These are phyloP conservation scores for Anser cygnoides DNA, from an alignment of 2,113 vertebrate species.

Conservation along the genomic window DNA sequence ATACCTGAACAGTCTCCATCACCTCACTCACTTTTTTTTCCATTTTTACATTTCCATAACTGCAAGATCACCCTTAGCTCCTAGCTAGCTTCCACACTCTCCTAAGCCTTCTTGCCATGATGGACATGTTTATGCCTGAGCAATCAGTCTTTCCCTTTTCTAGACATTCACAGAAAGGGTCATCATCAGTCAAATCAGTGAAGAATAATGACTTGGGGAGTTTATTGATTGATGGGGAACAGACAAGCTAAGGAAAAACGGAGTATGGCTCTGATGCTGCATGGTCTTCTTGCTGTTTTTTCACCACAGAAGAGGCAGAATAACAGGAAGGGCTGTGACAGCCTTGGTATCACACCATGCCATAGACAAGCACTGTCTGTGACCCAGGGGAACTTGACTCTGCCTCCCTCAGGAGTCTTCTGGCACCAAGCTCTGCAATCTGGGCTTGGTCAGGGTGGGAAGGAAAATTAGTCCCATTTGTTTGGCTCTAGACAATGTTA, in stretches of 20 bases:
- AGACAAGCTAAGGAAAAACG: not conserved
- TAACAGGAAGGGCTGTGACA: not conserved
- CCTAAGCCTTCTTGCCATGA: not conserved
- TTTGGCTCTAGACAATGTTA: not conserved
- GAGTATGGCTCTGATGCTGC: not conserved
- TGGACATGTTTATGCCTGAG: not conserved
- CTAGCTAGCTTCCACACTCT: not conserved
- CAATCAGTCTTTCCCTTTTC: not conserved
- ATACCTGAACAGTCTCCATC: not conserved
- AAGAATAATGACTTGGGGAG: not conserved
- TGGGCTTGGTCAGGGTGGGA: not conserved
- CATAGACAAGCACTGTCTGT: not conserved
- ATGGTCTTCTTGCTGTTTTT: not conserved
- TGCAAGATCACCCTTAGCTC: not conserved
- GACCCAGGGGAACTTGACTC: not conserved
- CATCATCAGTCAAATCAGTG: too few species aligned
- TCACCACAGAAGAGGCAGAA: not conserved
- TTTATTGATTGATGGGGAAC: not conserved
- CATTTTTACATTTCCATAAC: not conserved
- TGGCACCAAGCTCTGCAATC: not conserved
- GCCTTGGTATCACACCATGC: not conserved
- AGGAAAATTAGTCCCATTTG: not conserved
- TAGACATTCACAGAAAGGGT: not conserved
- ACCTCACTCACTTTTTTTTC: not conserved
- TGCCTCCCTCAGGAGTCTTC: not conserved